Conservation (phyloP, 2,797 vertebrate genomes). For the Pagetopsis macropterus region DNA sequence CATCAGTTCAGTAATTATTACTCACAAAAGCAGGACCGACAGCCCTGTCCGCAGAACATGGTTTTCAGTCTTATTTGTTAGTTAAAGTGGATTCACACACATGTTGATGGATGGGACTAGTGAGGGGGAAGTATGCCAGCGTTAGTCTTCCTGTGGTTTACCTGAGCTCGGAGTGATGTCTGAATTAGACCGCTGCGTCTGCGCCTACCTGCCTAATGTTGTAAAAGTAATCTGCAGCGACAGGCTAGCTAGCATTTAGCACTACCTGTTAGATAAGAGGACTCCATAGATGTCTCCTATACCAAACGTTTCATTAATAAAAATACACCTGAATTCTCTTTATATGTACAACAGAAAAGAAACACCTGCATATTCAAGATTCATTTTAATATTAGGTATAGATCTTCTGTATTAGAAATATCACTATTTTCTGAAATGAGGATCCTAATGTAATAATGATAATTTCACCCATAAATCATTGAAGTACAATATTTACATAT, state of each 20-base stretch:
- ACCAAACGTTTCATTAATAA: slow-evolving; percentile 82
- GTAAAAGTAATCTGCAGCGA: slow-evolving; percentile 69
- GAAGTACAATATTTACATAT: slow-evolving; percentile 90
- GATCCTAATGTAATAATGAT: slow-evolving; percentile 84
- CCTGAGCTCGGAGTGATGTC: slow-evolving; percentile 83
- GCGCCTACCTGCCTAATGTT: slow-evolving; percentile 56
- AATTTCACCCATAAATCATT: slow-evolving; percentile 82
- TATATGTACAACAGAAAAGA: slow-evolving; percentile 85
- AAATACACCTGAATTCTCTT: slow-evolving; percentile 86
- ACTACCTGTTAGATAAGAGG: slow-evolving; percentile 78
- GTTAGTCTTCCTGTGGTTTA: slow-evolving; percentile 77
- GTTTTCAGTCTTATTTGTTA: slow-evolving; percentile 55
- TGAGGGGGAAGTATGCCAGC: slow-evolving; percentile 57
- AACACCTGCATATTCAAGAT: slow-evolving; percentile 89
- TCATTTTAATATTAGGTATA: slow-evolving; percentile 87
- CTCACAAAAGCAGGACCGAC: slow-evolving; percentile 47
- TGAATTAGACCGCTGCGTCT: slow-evolving; percentile 66
- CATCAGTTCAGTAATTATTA: slow-evolving; percentile 59
- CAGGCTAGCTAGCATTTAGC: slow-evolving; percentile 73
- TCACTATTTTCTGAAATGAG: slow-evolving; percentile 87
- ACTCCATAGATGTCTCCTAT: slow-evolving; percentile 78
- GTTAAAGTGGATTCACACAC: slow-evolving; percentile 62
- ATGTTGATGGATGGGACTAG: slow-evolving; percentile 49
- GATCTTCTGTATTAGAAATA: slow-evolving; percentile 92
- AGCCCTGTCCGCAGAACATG: slow-evolving; percentile 55